Evolutionary conservation across 2,888 invertebrate species (phyloP), one percentile per base, ranked within the genome.

Genomic region (Agonopterix subpropinquella): DNA sequence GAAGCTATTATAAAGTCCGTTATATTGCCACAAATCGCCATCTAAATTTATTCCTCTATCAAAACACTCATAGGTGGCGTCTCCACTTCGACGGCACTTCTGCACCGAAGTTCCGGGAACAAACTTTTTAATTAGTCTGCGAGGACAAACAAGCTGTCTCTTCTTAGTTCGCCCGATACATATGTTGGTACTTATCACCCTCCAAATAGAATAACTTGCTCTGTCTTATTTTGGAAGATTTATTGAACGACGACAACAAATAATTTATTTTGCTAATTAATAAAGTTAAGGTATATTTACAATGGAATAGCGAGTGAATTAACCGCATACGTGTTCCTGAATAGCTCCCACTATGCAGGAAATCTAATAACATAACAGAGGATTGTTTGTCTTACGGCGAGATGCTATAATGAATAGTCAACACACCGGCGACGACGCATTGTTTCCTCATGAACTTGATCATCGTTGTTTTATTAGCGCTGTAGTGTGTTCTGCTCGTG

Each of bases 71-170:
- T 75, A 74, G 70, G 73, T 68, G 65, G 69, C 65, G 63, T 67
- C 68, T 72, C 62, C 70, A 77, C 78, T 79, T 71, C 72, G 76
- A 67, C 69, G 72, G 72, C 74, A 77, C 78, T 80, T 77, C 75
- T 68, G 58, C 71, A 68, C 68, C 58, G 66, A 77, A 86, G 70
- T 85, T 79, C 64, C 62, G 61, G 68, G 70, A 80, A 82, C 84
- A 87, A 88, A 88, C 86, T 87, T 87, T 87, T 87, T 88, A 88
- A 88, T 88, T 88, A 88, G 86, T 85, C 84, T 80, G 72, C 77
- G 74, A 84, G 80, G 77, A 85, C 86, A 86, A 87, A 85, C 87
- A 87, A 80, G 81, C 82, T 77, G 77, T 77, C 11, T 42, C 42
- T 42, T 13, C 78, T 73, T 73, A 76, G 77, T 76, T 80, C 63